A percentile compares a stretch with the other conserved stretches of the same genome.
phyloP scores from a whole-genome alignment of 2,797 vertebrate genomes.

The Galago senegalensis region DNA sequence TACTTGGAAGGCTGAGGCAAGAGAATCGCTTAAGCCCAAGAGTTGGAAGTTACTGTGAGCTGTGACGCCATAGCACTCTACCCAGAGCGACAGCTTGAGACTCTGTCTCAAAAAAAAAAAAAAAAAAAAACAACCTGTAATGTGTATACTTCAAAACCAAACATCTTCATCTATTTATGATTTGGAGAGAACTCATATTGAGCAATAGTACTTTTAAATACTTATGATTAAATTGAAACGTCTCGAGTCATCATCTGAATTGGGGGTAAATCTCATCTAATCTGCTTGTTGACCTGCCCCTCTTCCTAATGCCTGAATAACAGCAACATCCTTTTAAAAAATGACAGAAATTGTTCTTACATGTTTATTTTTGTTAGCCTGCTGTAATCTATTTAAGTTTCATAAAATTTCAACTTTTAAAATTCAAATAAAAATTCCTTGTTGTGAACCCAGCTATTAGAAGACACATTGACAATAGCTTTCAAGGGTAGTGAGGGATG shows the following conservation, averaged over 20 bases:
- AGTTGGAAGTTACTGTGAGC: no score
- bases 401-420: neutral
- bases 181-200: neutral
- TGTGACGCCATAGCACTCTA: no score
- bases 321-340: neutral
- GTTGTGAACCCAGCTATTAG: neutral
- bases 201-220: neutral
- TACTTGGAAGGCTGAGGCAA: no score
- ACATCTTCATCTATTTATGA: neutral
- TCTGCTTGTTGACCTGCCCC: neutral
- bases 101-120: no score
- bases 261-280: neutral
- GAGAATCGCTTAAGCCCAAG: no score
- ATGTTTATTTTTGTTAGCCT: neutral
- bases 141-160: neutral
- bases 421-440: neutral
- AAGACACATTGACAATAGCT: neutral
- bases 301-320: neutral
- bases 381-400: neutral
- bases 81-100: no score
- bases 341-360: neutral
- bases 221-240: neutral
- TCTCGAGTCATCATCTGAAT: neutral
- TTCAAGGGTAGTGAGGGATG: neutral
- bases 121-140: slow-evolving; percentile 20